Evolutionary conservation across 2,888 invertebrate species (phyloP), one percentile per base, ranked within the genome.

Genomic region (Noctua janthe): DNA sequence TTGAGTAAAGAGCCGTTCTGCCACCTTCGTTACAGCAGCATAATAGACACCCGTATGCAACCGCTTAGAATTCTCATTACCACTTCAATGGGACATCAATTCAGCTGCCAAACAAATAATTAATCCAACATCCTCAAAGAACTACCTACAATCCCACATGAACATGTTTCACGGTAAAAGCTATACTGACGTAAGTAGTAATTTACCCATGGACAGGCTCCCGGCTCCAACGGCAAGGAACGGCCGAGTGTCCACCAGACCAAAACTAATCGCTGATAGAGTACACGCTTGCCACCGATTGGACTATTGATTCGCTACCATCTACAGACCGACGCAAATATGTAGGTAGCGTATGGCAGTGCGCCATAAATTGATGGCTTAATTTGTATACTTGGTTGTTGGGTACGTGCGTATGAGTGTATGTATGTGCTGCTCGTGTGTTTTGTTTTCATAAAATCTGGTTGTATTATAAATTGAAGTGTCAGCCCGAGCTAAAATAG

Each of bases 191-290:
- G 88, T 92, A 91, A 90, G 90, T 91, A 93, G 92, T 93, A 92
- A 92, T 93, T 92, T 92, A 91, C 89, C 91, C 91, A 91, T 89
- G 90, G 89, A 88, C 90, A 91, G 88, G 90, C 88, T 89, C 89
- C 90, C 89, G 90, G 88, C 88, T 90, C 90, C 89, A 91, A 89
- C 90, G 91, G 93, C 93, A 93, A 94, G 94, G 93, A 94, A 87
- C 89, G 93, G 93, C 93, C 93, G 93, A 92, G 93, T 93, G 94
- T 93, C 94, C 95, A 95, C 92, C 92, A 95, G 96, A 96, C 95
- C 96, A 96, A 94, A 94, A 95, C 95, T 96, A 96, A 97, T 96
- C 96, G 96, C 94, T 96, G 96, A 97, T 96, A 95, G 96, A 97
- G 95, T 94, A 94, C 94, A 94, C 92, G 95, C 94, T 95, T 94